phyloP scores from a whole-genome alignment of 2,797 vertebrate genomes.

The Enteromius afrohamiltoni region DNA sequence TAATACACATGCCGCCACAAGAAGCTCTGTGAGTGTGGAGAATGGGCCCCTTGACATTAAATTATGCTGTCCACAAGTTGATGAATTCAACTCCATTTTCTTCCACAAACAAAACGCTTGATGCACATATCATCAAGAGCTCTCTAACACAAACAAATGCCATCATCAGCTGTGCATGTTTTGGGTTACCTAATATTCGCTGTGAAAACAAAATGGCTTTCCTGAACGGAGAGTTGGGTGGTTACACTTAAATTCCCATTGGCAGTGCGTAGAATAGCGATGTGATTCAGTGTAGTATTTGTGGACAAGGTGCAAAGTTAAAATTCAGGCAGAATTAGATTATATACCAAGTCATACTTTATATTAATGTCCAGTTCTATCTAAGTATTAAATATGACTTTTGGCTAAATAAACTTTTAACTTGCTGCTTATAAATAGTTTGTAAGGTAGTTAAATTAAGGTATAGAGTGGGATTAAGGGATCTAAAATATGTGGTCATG shows the following conservation, averaged over 20 bases:
- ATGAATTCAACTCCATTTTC: constrained; percentile 71
- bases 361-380: background rate
- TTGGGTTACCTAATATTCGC: constrained; percentile 60
- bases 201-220: constrained; percentile 47
- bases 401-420: background rate
- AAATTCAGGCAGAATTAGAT: background rate
- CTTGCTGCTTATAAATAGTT: background rate
- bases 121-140: constrained; percentile 69
- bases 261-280: background rate
- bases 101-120: constrained; percentile 68
- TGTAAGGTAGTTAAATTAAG: background rate
- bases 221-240: constrained; percentile 9
- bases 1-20: constrained; percentile 49
- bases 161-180: constrained; percentile 69
- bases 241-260: constrained; percentile 21
- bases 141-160: constrained; percentile 68
- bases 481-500: background rate
- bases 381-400: background rate
- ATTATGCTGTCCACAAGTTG: constrained; percentile 68
- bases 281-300: constrained; percentile 24
- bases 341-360: background rate
- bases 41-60: constrained; percentile 62
- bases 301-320: background rate
- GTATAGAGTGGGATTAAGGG: background rate
- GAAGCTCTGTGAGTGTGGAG: constrained; percentile 59